phyloP scores from a whole-genome alignment of 2,888 invertebrate genomes.

The Spodoptera picta region DNA sequence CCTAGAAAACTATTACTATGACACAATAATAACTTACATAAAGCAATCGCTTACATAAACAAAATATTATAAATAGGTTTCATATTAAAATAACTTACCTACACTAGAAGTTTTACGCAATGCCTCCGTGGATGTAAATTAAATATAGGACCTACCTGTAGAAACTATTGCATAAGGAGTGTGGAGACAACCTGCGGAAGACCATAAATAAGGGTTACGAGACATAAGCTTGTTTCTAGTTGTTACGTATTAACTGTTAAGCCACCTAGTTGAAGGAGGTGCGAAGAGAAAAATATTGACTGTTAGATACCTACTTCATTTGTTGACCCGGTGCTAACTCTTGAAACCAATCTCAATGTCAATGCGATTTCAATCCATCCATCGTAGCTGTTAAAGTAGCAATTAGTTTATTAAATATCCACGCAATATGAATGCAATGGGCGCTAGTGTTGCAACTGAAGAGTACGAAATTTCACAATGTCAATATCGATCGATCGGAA shows the following conservation, averaged over 20 bases:
- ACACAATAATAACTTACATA: conserved; percentile 9
- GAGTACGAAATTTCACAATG: too few species aligned
- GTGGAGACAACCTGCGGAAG: conserved; percentile 53
- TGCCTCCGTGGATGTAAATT: not conserved
- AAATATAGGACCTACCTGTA: conserved; percentile 2
- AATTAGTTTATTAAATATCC: too few species aligned
- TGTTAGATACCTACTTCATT: not conserved
- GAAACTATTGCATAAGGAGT: conserved; percentile 21
- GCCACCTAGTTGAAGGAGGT: conserved; percentile 19
- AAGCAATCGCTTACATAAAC: conserved; percentile 12
- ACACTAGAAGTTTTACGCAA: conserved; percentile 18
- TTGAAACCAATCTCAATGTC: too few species aligned
- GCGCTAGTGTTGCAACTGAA: too few species aligned
- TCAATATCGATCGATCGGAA: too few species aligned
- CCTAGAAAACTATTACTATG: not conserved
- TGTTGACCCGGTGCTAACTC: too few species aligned
- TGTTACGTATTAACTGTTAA: conserved; percentile 33
- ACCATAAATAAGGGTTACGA: conserved; percentile 60
- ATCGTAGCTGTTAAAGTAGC: too few species aligned
- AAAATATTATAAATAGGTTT: not conserved
- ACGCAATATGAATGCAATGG: too few species aligned
- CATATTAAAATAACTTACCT: conserved; percentile 5
- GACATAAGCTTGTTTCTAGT: conserved; percentile 61
- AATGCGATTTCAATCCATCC: too few species aligned
- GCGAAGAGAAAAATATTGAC: conserved; percentile 8